Conservation (phyloP, 1,140 invertebrate species). For the Doryteuthis pealeii region DNA sequence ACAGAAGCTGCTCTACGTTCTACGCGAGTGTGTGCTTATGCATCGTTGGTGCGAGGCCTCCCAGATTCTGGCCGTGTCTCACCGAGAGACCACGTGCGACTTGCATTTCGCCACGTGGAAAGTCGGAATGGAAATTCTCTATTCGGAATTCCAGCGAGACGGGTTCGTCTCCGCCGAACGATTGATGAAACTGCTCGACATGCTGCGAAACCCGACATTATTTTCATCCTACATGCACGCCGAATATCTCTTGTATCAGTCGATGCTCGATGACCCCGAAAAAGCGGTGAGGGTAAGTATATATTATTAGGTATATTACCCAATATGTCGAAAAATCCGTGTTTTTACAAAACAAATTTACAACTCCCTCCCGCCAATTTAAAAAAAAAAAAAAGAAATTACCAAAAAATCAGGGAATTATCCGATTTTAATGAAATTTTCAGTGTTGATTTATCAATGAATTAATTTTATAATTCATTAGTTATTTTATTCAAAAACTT, state of each 20-base stretch:
- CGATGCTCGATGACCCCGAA: constrained; percentile 12
- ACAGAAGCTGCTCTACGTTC: not conserved
- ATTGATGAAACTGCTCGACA: constrained; percentile 16
- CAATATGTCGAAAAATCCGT: too few relatives aligned
- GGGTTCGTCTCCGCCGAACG: constrained; percentile 14
- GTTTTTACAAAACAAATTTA: too few relatives aligned
- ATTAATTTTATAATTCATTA: too few relatives aligned
- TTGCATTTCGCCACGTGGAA: not conserved
- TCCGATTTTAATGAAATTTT: too few relatives aligned
- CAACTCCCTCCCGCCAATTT: too few relatives aligned
- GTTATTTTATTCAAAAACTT: too few relatives aligned
- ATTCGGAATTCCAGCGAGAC: not conserved
- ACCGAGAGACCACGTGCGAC: not conserved
- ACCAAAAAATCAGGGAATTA: too few relatives aligned
- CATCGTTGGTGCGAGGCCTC: not conserved
- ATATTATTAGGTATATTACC: too few relatives aligned
- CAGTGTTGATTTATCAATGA: too few relatives aligned
- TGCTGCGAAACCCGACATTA: constrained; percentile 1
- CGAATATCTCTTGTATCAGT: constrained; percentile 25
- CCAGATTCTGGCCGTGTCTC: not conserved
- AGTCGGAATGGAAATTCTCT: constrained; percentile 5
- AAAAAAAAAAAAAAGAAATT: too few relatives aligned
- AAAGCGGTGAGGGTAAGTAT: constrained; percentile 11
- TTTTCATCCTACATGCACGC: constrained; percentile 12
- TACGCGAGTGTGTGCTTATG: not conserved